A percentile compares a stretch with the other conserved stretches of the same genome.
phyloP scores from a whole-genome alignment of 2,888 invertebrate species.

The Agriopis aurantiaria region DNA sequence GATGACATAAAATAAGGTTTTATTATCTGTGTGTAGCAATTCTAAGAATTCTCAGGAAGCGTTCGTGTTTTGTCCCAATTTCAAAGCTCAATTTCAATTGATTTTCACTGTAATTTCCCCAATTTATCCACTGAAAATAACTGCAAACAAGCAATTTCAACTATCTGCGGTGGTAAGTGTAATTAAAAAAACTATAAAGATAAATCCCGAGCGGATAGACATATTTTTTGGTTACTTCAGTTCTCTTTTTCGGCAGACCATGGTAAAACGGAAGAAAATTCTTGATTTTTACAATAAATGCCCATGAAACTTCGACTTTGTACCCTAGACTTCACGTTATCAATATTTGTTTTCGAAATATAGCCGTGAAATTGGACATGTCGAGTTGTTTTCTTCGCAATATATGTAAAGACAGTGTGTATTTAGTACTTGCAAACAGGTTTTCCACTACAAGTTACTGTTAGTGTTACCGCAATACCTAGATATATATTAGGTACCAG shows the following conservation, averaged over 20 bases:
- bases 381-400: not conserved
- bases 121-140: slow-evolving; percentile 2
- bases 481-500: slow-evolving; percentile 16
- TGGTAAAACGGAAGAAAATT: not conserved
- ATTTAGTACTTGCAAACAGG: slow-evolving; percentile 26
- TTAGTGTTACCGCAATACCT: slow-evolving; percentile 17
- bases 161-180: slow-evolving; percentile 20
- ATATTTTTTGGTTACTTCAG: not conserved
- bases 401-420: not conserved
- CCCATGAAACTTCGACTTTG: slow-evolving; percentile 11
- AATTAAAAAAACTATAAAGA: not conserved
- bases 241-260: slow-evolving; percentile 6
- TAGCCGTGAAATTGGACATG: not conserved
- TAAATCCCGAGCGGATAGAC: not conserved
- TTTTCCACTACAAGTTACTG: slow-evolving; percentile 39
- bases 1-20: not conserved
- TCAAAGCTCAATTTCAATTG: slow-evolving; percentile 39
- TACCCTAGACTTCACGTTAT: slow-evolving; percentile 2
- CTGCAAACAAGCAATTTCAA: slow-evolving; percentile 2
- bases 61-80: slow-evolving; percentile 23
- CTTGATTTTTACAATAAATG: not conserved
- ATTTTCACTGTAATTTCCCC: slow-evolving; percentile 34
- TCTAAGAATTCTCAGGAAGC: not conserved
- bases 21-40: not conserved
- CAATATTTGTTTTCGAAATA: not conserved